phyloP scores from a whole-genome alignment of 2,113 vertebrate species.

The Protobothrops flavoviridis region DNA sequence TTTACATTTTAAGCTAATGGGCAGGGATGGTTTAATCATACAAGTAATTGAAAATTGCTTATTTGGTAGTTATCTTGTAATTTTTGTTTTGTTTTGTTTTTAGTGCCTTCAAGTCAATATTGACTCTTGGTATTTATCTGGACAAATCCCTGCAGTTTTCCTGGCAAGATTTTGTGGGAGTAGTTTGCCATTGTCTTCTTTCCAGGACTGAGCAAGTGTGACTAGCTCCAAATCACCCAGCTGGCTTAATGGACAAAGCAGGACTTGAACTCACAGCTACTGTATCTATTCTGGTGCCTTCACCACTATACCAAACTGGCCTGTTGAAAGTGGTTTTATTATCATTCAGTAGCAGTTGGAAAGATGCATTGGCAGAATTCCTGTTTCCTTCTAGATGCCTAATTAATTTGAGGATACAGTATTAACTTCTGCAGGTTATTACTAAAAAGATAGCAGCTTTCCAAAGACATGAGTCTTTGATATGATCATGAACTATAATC shows the following conservation, averaged over 20 bases:
- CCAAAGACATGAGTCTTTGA: neutral
- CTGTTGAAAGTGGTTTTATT: neutral
- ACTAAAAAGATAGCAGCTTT: neutral
- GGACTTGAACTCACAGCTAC: neutral
- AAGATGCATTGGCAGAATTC: neutral
- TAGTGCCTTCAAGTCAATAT: neutral
- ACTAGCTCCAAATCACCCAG: neutral
- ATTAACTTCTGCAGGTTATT: neutral
- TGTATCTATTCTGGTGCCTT: neutral
- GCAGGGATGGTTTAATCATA: too few relatives aligned
- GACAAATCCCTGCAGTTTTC: neutral
- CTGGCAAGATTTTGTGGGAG: neutral
- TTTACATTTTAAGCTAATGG: too few relatives aligned
- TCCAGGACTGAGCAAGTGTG: neutral
- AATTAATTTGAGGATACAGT: neutral
- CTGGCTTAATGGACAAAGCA: neutral
- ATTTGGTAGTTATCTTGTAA: too few relatives aligned
- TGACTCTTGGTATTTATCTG: neutral
- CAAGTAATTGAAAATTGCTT: too few relatives aligned
- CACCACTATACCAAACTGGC: neutral
- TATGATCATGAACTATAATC: neutral
- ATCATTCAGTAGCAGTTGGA: neutral
- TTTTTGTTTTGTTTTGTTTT: too few relatives aligned
- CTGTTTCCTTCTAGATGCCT: neutral
- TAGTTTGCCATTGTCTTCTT: neutral